phyloP scores from a whole-genome alignment of 2,888 invertebrate genomes.

The Exephanes ischioxanthus region DNA sequence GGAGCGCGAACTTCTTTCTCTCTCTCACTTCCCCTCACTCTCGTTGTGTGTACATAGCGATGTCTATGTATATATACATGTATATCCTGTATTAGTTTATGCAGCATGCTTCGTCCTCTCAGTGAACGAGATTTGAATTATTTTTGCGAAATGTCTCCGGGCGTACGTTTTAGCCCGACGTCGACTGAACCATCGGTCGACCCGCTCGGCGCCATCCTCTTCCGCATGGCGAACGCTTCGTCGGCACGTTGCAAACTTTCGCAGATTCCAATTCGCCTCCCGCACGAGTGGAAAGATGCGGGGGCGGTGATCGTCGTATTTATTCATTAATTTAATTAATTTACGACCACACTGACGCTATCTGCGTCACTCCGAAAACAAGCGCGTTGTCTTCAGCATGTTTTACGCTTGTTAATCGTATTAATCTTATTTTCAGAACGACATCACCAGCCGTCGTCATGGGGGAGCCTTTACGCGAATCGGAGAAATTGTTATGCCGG shows the following conservation, averaged over 20 bases:
- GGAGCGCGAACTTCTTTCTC: background rate
- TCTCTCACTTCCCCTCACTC: constrained; percentile 11
- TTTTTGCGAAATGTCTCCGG: constrained; percentile 23
- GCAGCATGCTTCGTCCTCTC: constrained; percentile 9
- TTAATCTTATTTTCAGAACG: too few relatives aligned
- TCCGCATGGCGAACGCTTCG: constrained; percentile 1
- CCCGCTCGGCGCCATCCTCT: background rate
- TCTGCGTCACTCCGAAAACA: too few relatives aligned
- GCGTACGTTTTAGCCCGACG: background rate
- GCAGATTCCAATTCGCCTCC: background rate
- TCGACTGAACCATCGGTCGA: background rate
- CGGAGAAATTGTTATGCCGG: background rate
- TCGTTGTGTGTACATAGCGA: constrained; percentile 29
- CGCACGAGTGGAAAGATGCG: background rate
- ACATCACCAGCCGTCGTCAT: background rate
- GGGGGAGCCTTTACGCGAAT: background rate
- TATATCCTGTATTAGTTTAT: constrained; percentile 18
- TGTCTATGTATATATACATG: background rate
- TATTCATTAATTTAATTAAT: constrained; percentile 3
- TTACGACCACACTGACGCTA: background rate
- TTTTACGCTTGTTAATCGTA: too few relatives aligned
- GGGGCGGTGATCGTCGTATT: background rate
- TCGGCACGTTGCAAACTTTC: constrained; percentile 1
- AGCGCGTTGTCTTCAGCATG: too few relatives aligned
- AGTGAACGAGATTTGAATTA: constrained; percentile 5